Evolutionary conservation across 2,888 invertebrate species (phyloP).

Genomic region (Leucozona laternaria): DNA sequence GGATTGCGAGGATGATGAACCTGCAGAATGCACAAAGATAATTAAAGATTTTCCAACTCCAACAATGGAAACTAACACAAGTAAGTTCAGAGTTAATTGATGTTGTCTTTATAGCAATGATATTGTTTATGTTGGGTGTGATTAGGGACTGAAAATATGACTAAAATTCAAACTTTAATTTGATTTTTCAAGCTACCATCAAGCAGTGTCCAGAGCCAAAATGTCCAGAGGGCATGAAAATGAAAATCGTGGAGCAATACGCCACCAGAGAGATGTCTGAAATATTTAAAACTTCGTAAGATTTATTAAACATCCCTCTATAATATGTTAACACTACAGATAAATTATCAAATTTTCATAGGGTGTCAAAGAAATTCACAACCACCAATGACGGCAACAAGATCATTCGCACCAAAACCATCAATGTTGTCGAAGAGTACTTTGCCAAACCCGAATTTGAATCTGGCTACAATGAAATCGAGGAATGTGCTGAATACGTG

Average conservation of each 20-base stretch:
- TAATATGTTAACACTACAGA: too few relatives aligned
- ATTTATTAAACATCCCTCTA: background rate
- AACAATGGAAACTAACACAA: slow-evolving; percentile 53
- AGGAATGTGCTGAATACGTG: slow-evolving; percentile 82
- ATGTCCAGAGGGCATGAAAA: slow-evolving; percentile 85
- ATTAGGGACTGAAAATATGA: too few relatives aligned
- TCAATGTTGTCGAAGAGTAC: slow-evolving; percentile 79
- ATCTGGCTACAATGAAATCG: slow-evolving; percentile 77
- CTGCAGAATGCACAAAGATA: slow-evolving; percentile 85
- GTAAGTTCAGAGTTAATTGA: slow-evolving; percentile 43
- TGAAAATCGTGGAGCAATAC: slow-evolving; percentile 82
- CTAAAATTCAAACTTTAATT: background rate
- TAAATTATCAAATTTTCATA: background rate
- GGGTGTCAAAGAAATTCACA: slow-evolving; percentile 79
- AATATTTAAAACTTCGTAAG: slow-evolving; percentile 83
- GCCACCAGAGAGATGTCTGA: slow-evolving; percentile 82
- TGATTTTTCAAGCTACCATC: slow-evolving; percentile 75
- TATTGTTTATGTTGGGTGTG: too few relatives aligned
- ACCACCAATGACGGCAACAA: slow-evolving; percentile 79
- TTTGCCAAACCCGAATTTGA: slow-evolving; percentile 79
- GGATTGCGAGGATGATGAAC: slow-evolving; percentile 94
- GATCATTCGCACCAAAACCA: slow-evolving; percentile 79
- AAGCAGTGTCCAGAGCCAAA: slow-evolving; percentile 84
- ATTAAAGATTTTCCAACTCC: slow-evolving; percentile 73
- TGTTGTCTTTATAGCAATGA: too few relatives aligned